phyloP scores from a whole-genome alignment of 2,888 invertebrate genomes.

The Habrosyne pyritoides region DNA sequence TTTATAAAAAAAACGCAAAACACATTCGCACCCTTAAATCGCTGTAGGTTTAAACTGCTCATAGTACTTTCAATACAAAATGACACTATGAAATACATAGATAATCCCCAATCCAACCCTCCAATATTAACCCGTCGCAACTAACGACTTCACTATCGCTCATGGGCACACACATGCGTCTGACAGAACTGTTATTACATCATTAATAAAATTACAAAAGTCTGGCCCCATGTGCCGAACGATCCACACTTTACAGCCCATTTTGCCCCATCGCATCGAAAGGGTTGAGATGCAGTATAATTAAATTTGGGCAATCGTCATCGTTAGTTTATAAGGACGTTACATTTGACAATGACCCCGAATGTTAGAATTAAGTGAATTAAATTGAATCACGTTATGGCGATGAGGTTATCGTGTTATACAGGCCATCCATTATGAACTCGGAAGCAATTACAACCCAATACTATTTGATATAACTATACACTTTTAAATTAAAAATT shows the following conservation, averaged over 20 bases:
- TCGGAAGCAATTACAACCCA: neutral
- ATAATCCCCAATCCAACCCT: conserved; percentile 73
- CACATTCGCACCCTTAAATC: neutral
- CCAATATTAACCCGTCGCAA: conserved; percentile 78
- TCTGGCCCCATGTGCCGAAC: conserved; percentile 72
- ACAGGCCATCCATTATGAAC: conserved; percentile 42
- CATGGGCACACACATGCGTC: conserved; percentile 79
- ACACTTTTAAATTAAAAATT: too few relatives aligned
- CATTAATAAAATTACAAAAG: conserved; percentile 84
- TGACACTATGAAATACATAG: conserved; percentile 60
- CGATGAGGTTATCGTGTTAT: conserved; percentile 57
- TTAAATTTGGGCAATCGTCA: conserved; percentile 80
- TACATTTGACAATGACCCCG: conserved; percentile 68
- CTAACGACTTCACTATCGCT: conserved; percentile 82
- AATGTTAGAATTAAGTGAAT: conserved; percentile 72
- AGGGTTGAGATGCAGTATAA: conserved; percentile 65
- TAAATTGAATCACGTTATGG: conserved; percentile 72
- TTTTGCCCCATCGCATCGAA: conserved; percentile 50
- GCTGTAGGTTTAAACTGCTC: neutral
- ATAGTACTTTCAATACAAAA: conserved; percentile 39
- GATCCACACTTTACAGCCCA: conserved; percentile 67
- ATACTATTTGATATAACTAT: neutral
- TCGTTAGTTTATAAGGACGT: conserved; percentile 64
- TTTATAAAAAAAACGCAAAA: neutral
- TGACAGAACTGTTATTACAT: conserved; percentile 83